Percentiles rank a stretch among this genome's conserved stretches.
phyloP scores from a whole-genome alignment of 2,888 invertebrate species.

The Hermodice carunculata region DNA sequence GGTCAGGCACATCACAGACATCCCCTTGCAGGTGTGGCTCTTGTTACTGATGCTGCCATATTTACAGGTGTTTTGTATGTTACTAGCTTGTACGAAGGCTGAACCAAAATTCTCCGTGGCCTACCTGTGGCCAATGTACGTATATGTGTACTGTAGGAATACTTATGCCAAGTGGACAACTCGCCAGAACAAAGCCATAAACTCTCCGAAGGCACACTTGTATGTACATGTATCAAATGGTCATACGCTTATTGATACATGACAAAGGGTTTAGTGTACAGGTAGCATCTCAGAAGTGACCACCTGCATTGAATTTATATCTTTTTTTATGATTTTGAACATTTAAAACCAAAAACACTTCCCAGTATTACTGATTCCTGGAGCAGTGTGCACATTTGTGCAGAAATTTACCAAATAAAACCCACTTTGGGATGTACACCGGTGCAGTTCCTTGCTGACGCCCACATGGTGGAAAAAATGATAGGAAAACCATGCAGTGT shows the following conservation, averaged over 20 bases:
- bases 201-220: conserved; percentile 44
- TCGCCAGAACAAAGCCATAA: conserved; percentile 38
- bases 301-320: too few relatives aligned
- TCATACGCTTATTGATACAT: conserved; percentile 50
- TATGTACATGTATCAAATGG: conserved; percentile 38
- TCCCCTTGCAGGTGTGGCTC: conserved; percentile 58
- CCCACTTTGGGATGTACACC: too few relatives aligned
- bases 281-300: too few relatives aligned
- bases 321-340: too few relatives aligned
- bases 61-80: conserved; percentile 57
- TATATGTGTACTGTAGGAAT: conserved; percentile 42
- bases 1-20: conserved; percentile 55
- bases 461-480: too few relatives aligned
- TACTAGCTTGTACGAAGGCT: conserved; percentile 60
- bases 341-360: too few relatives aligned
- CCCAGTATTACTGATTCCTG: too few relatives aligned
- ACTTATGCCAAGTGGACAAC: conserved; percentile 6
- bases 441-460: too few relatives aligned
- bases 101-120: conserved; percentile 58
- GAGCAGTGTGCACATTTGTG: too few relatives aligned
- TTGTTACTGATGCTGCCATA: conserved; percentile 56
- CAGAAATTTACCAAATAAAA: too few relatives aligned
- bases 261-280: too few relatives aligned
- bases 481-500: too few relatives aligned
- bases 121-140: conserved; percentile 58